These are phyloP conservation scores for Altica lythri DNA, from an alignment of 2,888 invertebrate genomes.

Conservation along the genomic window DNA sequence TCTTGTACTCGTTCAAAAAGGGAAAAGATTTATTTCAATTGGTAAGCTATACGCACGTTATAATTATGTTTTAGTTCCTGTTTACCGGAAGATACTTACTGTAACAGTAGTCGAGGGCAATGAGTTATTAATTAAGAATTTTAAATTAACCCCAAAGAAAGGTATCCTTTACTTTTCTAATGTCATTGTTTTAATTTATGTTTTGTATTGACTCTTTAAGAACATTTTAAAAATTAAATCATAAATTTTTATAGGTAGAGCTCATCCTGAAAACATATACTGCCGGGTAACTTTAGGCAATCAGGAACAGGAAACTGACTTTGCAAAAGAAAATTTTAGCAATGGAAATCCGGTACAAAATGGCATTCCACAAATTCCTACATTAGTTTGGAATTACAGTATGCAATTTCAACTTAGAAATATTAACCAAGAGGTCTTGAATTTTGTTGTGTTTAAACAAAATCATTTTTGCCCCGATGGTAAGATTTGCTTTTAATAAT, in stretches of 20 bases:
- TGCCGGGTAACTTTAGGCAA: constrained; percentile 75
- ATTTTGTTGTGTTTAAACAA: constrained; percentile 72
- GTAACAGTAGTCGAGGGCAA: constrained; percentile 46
- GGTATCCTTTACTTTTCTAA: constrained; percentile 23
- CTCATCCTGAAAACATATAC: constrained; percentile 65
- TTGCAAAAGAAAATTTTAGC: constrained; percentile 61
- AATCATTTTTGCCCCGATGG: constrained; percentile 76
- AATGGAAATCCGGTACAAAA: constrained; percentile 53
- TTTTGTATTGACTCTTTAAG: too few species aligned
- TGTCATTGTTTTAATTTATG: constrained; percentile 13
- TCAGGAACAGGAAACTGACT: constrained; percentile 70
- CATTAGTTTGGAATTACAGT: constrained; percentile 72
- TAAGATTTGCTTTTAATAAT: too few species aligned
- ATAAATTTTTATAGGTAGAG: constrained; percentile 65
- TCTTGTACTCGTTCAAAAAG: constrained; percentile 56
- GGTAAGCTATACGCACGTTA: constrained; percentile 52
- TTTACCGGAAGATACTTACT: constrained; percentile 42
- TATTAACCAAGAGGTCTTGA: constrained; percentile 69
- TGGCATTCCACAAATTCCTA: constrained; percentile 50
- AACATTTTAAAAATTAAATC: too few species aligned
- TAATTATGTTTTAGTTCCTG: constrained; percentile 58
- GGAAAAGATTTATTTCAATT: constrained; percentile 54
- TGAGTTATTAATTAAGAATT: constrained; percentile 40
- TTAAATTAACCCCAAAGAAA: too few species aligned
- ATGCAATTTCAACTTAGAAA: constrained; percentile 79